Percentiles rank a stretch among this genome's conserved stretches.
These are phyloP conservation scores for Macroramphosus scolopax DNA, from an alignment of 2,797 vertebrate species.

Conservation along the genomic window DNA sequence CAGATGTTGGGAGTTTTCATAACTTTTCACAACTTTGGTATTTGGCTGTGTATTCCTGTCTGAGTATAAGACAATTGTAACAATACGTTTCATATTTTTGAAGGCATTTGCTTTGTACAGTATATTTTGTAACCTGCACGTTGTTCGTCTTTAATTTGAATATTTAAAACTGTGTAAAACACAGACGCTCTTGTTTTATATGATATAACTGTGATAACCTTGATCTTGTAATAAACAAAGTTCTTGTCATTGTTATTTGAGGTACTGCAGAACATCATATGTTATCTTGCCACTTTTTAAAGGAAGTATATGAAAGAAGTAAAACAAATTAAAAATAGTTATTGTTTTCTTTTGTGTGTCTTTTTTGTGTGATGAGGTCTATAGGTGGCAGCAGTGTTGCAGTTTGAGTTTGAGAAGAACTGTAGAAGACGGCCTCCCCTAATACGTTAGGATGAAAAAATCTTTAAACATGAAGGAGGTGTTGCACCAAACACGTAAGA, in stretches of 20 bases:
- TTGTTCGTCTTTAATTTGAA: constrained; percentile 42
- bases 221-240: constrained; percentile 24
- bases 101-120: constrained; percentile 19
- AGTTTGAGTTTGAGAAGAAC: neutral
- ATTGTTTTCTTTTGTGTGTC: neutral
- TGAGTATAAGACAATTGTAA: constrained; percentile 1
- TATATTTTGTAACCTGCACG: constrained; percentile 21
- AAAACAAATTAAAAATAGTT: constrained; percentile 5
- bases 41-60: neutral
- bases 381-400: constrained; percentile 6
- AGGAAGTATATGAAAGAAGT: neutral
- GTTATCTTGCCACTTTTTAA: neutral
- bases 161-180: constrained; percentile 37
- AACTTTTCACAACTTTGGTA: neutral
- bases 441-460: no score
- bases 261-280: neutral
- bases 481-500: no score
- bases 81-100: constrained; percentile 7
- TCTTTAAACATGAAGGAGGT: no score
- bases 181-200: constrained; percentile 23
- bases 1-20: constrained; percentile 1
- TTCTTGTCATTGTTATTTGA: no score
- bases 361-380: neutral
- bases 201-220: constrained; percentile 38
- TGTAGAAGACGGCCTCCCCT: neutral